Base-by-base conservation (phyloP, 2,888 invertebrate species). In the Alsophila aescularia region DNA sequence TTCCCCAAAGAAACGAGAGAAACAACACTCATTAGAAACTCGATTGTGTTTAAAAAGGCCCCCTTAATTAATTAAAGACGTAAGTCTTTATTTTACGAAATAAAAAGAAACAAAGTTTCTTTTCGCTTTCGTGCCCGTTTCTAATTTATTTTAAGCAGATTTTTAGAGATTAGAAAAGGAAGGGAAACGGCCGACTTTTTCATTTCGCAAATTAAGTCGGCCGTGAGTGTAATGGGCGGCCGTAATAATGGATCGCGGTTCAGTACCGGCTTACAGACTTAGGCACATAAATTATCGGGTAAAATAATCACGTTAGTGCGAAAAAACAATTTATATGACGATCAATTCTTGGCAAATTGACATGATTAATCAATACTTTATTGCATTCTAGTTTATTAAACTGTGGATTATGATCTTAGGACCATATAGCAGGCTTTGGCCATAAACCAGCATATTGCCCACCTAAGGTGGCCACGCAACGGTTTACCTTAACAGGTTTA, bases 41-140 rank as follows among this genome's bases (percentile, higher is more conserved):
- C 69, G 69, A 79, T 77, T 75, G 73, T 72, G 69, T 77, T 73
- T 77, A 66, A 73, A 72, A 70, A 69, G 70, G 64, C 62, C 67
- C 67, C 60, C 67, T 69, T 77, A 81, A 83, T 82, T 80, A 81
- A 82, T 80, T 81, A 75, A 77, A 79, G 70, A 77, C 71, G 74
- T 72, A 70, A 72, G 70, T 70, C 75, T 73, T 76, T 71, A 69
- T 75, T 75, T 70, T 71, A 72, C 58, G 49, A 58, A 56, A 67
- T 67, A 78, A 77, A 79, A 78, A 70, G 63, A 51, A 63, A 67
- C 70, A 76, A 80, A 79, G 75, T 79, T 77, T 70, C 64, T 59
- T 58, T 40, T 34, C 49, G 32, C 42, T 49, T 16, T 67, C 69
- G 68, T 63, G 69, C 59, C 63, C 69, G 65, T 70, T 74, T 68